Percentiles rank a stretch among this genome's conserved stretches.
Conservation (phyloP, 2,888 invertebrate species). For the Branchipolynoe longqiensis region DNA sequence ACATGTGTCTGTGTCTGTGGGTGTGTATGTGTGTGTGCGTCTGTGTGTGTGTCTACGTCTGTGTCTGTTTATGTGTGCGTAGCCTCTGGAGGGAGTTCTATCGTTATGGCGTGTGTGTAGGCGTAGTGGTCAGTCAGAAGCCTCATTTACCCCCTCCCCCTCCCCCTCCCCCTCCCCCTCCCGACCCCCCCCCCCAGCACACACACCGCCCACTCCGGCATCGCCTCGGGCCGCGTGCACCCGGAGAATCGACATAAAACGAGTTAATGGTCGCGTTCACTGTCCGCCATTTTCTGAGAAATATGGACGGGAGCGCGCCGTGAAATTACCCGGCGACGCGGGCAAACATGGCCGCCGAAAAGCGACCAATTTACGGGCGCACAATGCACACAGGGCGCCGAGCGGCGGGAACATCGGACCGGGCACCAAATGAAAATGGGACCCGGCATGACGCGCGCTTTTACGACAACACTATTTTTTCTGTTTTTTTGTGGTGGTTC, state of each 20-base stretch:
- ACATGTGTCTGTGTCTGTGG: no score
- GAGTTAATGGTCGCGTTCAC: slow-evolving; percentile 43
- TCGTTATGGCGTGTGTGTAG: no score
- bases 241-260: slow-evolving; percentile 50
- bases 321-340: slow-evolving; percentile 42
- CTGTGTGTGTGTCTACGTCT: no score
- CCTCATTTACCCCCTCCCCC: neutral
- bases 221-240: neutral
- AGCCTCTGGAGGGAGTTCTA: no score
- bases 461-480: slow-evolving; percentile 52
- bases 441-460: slow-evolving; percentile 8
- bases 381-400: slow-evolving; percentile 14
- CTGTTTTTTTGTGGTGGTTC: no score
- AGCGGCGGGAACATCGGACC: slow-evolving; percentile 20
- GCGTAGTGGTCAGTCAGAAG: slow-evolving; percentile 4
- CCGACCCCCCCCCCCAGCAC: neutral
- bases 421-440: slow-evolving; percentile 36
- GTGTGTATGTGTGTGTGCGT: no score
- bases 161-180: neutral
- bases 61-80: no score
- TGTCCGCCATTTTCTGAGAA: slow-evolving; percentile 37
- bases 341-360: slow-evolving; percentile 49
- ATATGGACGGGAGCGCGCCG: slow-evolving; percentile 53
- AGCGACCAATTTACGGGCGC: slow-evolving; percentile 39
- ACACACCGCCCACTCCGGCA: neutral